phyloP scores from a whole-genome alignment of 2,113 vertebrate species.

The Psilopsiagon aurifrons region DNA sequence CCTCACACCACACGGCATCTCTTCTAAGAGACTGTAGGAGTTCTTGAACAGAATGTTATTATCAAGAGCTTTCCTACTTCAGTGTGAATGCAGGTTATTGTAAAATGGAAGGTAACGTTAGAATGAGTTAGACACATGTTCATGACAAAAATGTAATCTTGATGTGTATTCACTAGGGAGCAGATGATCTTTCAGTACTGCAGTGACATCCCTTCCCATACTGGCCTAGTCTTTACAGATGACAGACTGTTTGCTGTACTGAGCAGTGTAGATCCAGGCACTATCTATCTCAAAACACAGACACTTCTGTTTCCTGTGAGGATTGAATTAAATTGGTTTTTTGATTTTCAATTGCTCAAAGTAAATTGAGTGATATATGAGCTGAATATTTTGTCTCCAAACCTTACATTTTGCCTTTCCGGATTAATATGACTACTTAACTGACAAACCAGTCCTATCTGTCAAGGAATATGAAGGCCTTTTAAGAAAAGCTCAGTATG shows the following conservation, averaged over 20 bases:
- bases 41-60: not conserved
- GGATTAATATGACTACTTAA: not conserved
- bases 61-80: not conserved
- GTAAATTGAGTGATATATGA: not conserved
- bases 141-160: not conserved
- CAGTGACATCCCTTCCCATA: not conserved
- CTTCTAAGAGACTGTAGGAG: not conserved
- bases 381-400: not conserved
- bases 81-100: not conserved
- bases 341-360: not conserved
- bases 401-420: not conserved
- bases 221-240: not conserved
- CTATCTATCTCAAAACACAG: not conserved
- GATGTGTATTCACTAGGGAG: not conserved
- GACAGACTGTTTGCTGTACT: not conserved
- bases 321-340: conserved; percentile 3
- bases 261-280: not conserved
- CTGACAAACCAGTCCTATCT: not conserved
- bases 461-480: not conserved
- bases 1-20: not conserved
- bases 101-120: not conserved
- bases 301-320: not conserved
- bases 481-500: not conserved
- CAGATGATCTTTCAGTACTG: not conserved
- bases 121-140: not conserved